Evolutionary conservation across 2,113 vertebrate species (phyloP).

Genomic region (Chloebia gouldiae): DNA sequence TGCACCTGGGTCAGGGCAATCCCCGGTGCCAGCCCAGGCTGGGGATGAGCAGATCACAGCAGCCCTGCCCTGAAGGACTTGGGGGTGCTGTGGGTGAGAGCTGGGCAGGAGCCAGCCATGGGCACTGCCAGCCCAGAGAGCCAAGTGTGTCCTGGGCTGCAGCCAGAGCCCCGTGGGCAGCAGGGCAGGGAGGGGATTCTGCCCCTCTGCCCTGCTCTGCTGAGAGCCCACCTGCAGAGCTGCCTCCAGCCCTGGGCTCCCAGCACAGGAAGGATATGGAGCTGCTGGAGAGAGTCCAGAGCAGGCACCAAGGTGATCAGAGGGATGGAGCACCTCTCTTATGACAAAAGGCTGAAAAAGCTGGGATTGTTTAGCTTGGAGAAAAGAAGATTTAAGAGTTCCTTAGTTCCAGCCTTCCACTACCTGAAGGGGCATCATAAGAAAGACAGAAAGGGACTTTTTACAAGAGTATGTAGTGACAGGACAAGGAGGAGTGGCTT

Average conservation of each 20-base stretch:
- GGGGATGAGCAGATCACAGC: neutral
- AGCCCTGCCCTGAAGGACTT: neutral
- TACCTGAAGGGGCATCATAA: neutral
- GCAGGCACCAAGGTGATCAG: too few relatives aligned
- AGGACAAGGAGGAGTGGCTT: neutral
- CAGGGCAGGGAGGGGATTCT: neutral
- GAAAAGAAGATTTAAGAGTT: neutral
- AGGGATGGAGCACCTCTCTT: rapidly evolving
- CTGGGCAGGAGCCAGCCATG: neutral
- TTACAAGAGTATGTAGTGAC: neutral
- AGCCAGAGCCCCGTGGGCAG: too few relatives aligned
- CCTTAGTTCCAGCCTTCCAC: neutral
- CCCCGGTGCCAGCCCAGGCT: neutral
- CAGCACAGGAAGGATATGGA: neutral
- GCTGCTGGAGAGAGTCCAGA: too few relatives aligned
- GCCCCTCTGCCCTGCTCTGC: neutral
- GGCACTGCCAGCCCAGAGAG: too few relatives aligned
- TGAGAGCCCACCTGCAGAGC: neutral
- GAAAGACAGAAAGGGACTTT: neutral
- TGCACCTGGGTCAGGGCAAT: neutral
- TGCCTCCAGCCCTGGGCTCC: neutral
- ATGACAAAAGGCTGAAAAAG: neutral
- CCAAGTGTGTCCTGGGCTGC: too few relatives aligned
- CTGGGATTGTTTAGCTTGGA: neutral
- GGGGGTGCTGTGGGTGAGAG: neutral